Percentiles rank a stretch among this genome's conserved stretches.
These are phyloP conservation scores for Mirza zaza DNA, from an alignment of 2,113 vertebrate genomes.

Conservation along the genomic window DNA sequence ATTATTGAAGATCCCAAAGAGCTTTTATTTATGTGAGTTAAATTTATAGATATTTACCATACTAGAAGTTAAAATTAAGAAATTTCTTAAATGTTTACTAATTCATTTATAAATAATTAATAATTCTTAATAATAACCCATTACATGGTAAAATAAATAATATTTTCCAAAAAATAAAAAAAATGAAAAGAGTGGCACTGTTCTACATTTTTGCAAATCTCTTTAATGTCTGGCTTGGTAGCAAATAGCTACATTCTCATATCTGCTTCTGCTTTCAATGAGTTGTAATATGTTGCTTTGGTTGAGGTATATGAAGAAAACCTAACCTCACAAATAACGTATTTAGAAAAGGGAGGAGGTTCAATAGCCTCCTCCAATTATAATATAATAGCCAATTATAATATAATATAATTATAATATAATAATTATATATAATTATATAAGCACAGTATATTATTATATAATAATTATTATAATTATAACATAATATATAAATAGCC, in stretches of 20 bases:
- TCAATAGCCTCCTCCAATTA: not conserved
- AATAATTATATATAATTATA: too few species aligned
- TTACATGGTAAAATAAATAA: not conserved
- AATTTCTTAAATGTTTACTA: not conserved
- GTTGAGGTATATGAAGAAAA: not conserved
- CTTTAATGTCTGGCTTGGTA: constrained; percentile 5
- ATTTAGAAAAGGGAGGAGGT: not conserved
- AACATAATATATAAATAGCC: too few species aligned
- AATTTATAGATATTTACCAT: not conserved
- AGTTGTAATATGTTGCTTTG: not conserved
- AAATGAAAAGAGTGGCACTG: not conserved
- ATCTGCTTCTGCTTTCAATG: not conserved
- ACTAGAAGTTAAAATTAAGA: not conserved
- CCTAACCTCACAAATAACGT: not conserved
- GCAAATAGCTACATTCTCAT: not conserved
- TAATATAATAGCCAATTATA: too few species aligned
- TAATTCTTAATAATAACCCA: not conserved
- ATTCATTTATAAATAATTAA: not conserved
- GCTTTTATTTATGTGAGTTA: not conserved
- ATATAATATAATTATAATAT: too few species aligned
- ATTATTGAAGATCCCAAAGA: not conserved
- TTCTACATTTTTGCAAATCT: constrained; percentile 26
- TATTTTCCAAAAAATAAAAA: not conserved
- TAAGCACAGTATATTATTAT: too few species aligned
- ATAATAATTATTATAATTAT: too few species aligned